Evolutionary conservation across 2,797 vertebrate species (phyloP).

Genomic region (Cyprinella venusta): DNA sequence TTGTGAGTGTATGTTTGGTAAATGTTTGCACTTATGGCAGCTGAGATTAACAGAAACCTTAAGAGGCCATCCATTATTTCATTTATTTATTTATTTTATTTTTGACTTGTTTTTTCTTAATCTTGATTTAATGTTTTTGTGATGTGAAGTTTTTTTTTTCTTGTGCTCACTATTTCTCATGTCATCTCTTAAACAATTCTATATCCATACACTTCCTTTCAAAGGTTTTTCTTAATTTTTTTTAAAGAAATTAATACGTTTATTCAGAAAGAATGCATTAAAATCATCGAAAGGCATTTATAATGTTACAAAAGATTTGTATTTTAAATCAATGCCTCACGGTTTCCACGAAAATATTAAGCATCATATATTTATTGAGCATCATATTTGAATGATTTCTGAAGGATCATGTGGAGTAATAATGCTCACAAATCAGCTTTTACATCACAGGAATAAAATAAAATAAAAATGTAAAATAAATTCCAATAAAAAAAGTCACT

Average conservation of each 20-base stretch:
- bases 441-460: background rate
- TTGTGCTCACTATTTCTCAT: background rate
- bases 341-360: background rate
- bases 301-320: background rate
- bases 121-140: background rate
- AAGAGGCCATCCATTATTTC: slow-evolving; percentile 7
- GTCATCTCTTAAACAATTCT: background rate
- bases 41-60: background rate
- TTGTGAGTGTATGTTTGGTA: slow-evolving; percentile 21
- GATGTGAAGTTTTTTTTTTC: background rate
- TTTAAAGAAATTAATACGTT: background rate
- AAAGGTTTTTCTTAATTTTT: background rate
- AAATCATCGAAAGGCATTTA: background rate
- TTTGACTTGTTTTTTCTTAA: background rate
- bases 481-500: background rate
- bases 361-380: background rate
- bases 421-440: background rate
- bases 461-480: background rate
- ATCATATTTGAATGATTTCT: background rate
- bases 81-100: background rate
- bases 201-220: background rate
- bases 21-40: slow-evolving; percentile 35
- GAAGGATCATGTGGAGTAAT: background rate
- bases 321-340: background rate
- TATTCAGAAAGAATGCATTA: background rate